These are phyloP conservation scores for Anoplolepis gracilipes DNA, from an alignment of 1,140 invertebrate species.

Conservation along the genomic window DNA sequence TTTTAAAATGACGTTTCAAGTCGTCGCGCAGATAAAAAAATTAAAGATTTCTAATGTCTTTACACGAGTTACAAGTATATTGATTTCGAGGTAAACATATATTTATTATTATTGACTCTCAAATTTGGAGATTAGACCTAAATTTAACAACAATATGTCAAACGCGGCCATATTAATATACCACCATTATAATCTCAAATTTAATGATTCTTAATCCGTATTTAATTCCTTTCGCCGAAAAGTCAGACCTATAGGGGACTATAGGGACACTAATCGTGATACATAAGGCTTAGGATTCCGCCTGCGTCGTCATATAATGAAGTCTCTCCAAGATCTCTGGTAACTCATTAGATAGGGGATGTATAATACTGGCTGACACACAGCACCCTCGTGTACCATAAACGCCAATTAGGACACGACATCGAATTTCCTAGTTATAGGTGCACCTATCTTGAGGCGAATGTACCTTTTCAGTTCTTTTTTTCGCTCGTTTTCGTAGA, in stretches of 20 bases:
- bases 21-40: not conserved
- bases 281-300: not conserved
- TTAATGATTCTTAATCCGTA: not conserved
- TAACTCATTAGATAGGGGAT: constrained; percentile 67
- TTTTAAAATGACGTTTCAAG: not conserved
- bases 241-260: not conserved
- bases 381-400: constrained; percentile 70
- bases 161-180: not conserved
- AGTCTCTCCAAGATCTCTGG: constrained; percentile 48
- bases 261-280: constrained; percentile 9
- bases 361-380: constrained; percentile 58
- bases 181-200: not conserved
- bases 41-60: not conserved
- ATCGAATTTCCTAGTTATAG: constrained; percentile 72
- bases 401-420: constrained; percentile 74
- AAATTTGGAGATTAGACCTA: not conserved
- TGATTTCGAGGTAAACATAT: not conserved
- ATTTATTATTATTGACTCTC: not conserved
- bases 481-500: not conserved
- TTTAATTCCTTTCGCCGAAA: not conserved
- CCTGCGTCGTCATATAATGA: constrained; percentile 26
- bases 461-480: constrained; percentile 6
- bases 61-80: not conserved
- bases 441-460: constrained; percentile 6
- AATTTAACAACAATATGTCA: not conserved